phyloP scores from a whole-genome alignment of 2,113 vertebrate species.

The Hassar affinis region DNA sequence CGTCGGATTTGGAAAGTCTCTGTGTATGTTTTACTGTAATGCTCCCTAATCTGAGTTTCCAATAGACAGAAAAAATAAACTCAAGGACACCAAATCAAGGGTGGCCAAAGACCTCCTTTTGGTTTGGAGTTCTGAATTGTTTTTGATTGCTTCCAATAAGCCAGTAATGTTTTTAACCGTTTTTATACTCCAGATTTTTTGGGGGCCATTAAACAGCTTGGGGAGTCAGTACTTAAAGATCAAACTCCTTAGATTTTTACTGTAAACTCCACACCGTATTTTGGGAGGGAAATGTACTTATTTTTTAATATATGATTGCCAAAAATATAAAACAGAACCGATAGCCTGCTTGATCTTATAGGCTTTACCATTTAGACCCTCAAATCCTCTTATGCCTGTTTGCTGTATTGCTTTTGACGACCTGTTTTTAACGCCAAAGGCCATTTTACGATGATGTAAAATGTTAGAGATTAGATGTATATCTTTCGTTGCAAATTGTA shows the following conservation, averaged over 20 bases:
- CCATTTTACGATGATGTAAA: background rate
- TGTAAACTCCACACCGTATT: background rate
- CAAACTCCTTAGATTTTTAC: background rate
- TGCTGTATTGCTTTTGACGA: background rate
- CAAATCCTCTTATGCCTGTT: background rate
- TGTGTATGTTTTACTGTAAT: background rate
- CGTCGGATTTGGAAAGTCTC: background rate
- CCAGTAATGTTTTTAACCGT: background rate
- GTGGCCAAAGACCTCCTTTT: background rate
- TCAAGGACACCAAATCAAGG: background rate
- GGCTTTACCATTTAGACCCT: background rate
- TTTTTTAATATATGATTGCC: background rate
- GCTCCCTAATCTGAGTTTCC: background rate
- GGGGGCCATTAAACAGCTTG: background rate
- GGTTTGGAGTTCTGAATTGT: background rate
- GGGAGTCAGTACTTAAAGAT: background rate
- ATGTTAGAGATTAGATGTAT: background rate
- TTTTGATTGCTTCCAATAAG: background rate
- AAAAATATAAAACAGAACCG: background rate
- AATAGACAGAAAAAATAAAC: background rate
- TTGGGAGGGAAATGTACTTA: background rate
- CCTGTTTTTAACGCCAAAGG: background rate
- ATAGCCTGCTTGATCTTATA: background rate
- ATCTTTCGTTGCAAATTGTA: constrained; percentile 7
- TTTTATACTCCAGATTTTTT: background rate